A percentile compares a stretch with the other conserved stretches of the same genome.
Conservation (phyloP, 2,113 vertebrate genomes). For the Seriola aureovittata region DNA sequence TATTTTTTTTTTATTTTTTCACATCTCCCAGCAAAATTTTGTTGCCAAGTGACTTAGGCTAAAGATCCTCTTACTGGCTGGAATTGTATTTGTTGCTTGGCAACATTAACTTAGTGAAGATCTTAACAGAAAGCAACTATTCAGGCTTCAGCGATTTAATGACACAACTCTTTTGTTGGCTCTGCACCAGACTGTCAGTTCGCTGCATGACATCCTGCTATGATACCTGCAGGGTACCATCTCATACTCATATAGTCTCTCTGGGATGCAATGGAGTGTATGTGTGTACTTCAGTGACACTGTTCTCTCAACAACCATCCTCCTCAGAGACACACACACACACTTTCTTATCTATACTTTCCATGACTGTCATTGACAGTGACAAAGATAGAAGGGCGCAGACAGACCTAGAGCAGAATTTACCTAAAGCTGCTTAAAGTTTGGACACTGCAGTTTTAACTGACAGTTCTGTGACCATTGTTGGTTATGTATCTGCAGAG, state of each 20-base stretch:
- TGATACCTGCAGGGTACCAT: conserved; percentile 53
- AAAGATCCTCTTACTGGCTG: conserved; percentile 32
- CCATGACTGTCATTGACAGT: not conserved
- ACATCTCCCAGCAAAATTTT: conserved; percentile 15
- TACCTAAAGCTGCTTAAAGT: not conserved
- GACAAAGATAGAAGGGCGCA: not conserved
- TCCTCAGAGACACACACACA: not conserved
- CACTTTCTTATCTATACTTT: not conserved
- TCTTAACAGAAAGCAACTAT: conserved; percentile 58
- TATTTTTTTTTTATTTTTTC: no score
- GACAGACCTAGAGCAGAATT: conserved; percentile 3
- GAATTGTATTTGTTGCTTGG: conserved; percentile 71
- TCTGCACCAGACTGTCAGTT: conserved; percentile 38
- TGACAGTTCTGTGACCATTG: not conserved
- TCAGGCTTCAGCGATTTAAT: conserved; percentile 63
- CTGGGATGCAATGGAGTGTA: conserved; percentile 25
- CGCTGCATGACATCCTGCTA: conserved; percentile 49
- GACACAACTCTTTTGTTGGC: conserved; percentile 43
- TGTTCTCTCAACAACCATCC: conserved; percentile 10
- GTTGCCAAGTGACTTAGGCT: conserved; percentile 52
- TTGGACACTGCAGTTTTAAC: conserved; percentile 1
- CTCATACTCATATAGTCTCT: conserved; percentile 45
- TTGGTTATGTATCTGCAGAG: conserved; percentile 10
- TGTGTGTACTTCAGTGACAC: conserved; percentile 31
- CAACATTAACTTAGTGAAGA: conserved; percentile 64